Evolutionary conservation across 2,888 invertebrate species (phyloP).

Genomic region (Drosophila longiperda): DNA sequence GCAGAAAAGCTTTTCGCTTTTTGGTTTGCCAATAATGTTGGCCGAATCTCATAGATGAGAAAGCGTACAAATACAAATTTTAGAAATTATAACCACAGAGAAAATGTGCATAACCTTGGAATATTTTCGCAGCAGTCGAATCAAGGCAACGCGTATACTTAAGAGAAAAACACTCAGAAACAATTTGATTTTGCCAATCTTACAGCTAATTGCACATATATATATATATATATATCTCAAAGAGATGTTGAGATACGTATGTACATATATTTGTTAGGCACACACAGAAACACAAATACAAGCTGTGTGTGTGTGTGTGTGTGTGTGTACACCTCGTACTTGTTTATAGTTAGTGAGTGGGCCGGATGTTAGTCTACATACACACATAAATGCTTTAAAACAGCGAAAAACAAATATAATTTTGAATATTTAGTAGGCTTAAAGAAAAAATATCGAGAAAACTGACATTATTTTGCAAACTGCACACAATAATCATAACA

Average conservation of each 20-base stretch:
- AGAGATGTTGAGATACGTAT: neutral
- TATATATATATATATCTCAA: neutral
- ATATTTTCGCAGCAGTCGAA: constrained; percentile 36
- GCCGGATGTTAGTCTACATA: constrained; percentile 35
- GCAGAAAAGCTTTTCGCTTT: constrained; percentile 19
- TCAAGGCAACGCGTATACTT: constrained; percentile 29
- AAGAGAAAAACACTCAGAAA: constrained; percentile 8
- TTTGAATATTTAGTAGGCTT: constrained; percentile 6
- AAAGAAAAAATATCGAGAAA: neutral
- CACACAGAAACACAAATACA: constrained; percentile 23
- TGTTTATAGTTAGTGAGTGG: constrained; percentile 28
- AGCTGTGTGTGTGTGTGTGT: neutral
- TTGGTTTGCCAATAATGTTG: constrained; percentile 18
- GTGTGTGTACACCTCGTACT: constrained; percentile 1
- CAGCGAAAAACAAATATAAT: constrained; percentile 19
- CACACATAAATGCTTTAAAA: constrained; percentile 12
- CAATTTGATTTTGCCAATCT: constrained; percentile 8
- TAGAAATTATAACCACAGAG: constrained; percentile 44
- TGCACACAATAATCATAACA: constrained; percentile 4
- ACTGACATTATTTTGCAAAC: constrained; percentile 12
- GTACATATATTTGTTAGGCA: constrained; percentile 21
- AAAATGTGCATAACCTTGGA: constrained; percentile 57
- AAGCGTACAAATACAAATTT: constrained; percentile 23
- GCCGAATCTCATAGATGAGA: constrained; percentile 27
- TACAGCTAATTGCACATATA: neutral